Base-by-base conservation (phyloP, 2,113 vertebrate species). In the Marmota flaviventris region DNA sequence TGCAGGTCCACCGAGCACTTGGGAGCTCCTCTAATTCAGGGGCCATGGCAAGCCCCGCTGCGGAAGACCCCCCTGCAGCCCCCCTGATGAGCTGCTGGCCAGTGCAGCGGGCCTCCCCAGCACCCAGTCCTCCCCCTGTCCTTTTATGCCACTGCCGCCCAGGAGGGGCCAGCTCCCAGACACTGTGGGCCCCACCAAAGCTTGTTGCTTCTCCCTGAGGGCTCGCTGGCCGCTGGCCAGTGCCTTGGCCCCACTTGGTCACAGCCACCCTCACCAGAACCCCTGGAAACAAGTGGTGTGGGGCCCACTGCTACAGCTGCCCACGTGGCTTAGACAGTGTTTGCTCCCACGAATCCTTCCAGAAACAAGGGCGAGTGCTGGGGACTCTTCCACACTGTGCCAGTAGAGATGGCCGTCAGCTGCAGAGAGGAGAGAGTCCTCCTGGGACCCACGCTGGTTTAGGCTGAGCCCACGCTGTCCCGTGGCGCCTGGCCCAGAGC, bases 381-480 rank as follows among this genome's bases (percentile, higher is more conserved):
- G 20, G 0, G 58, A 18, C 1, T 0, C 0, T 1, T 24, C 22
- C 2, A 7, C 1, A 0, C 14, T 2, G 16, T 4, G 39, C 4
- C 3, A 0, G 4, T 11, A 13, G 63, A 37, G 17, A 1, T 51
- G 48, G 48, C 53, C 9, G 0, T 32, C 10, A 1, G 27, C 51
- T 10, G 18, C 37, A 34, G 4, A n/a, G 11, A 11, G 29, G 22
- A 4, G 51, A 0, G 4, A 8, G 29, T 63, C 24, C 27, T 13
- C 70, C 32, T 34, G 7, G 0, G 7, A 24, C 8, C 58, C 63
- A 0, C 0, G 8, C 20, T 0, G 2, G 0, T 18, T 56, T 25
- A 13, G 10, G 48, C 10, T 0, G 27, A 6, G 20, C 8, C n/a
- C 45, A 0, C 0, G 0, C 1, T 0, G 34, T 11, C 34, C 34